These are phyloP conservation scores for Oryzias javanicus DNA, from an alignment of 2,113 vertebrate species.

Conservation along the genomic window DNA sequence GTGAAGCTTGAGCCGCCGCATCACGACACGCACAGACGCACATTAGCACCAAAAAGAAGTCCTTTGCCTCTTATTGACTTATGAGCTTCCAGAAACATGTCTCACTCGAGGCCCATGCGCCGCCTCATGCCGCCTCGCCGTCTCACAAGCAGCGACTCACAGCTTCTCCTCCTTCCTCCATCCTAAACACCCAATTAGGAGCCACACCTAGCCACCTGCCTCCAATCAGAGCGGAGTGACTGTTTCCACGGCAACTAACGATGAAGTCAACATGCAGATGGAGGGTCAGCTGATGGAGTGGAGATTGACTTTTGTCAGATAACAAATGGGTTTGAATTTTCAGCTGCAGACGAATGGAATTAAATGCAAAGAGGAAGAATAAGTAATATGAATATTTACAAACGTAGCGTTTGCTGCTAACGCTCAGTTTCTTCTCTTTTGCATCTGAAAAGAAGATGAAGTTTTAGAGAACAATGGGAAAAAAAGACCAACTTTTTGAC, in stretches of 20 bases:
- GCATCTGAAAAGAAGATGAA: no score
- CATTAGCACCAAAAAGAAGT: conserved; percentile 39
- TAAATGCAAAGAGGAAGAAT: conserved; percentile 3
- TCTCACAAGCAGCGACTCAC: conserved; percentile 13
- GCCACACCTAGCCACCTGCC: conserved; percentile 69
- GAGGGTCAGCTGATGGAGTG: conserved; percentile 24
- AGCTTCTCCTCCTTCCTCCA: conserved; percentile 54
- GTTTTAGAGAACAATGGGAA: no score
- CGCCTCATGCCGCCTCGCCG: conserved; percentile 21
- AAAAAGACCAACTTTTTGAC: no score
- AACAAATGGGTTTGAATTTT: conserved; percentile 15
- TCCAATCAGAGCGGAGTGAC: conserved; percentile 59
- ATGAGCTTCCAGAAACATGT: conserved; percentile 30
- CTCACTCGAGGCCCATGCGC: conserved; percentile 20
- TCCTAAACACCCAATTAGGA: conserved; percentile 66
- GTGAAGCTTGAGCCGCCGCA: conserved; percentile 22
- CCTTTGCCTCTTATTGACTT: conserved; percentile 42
- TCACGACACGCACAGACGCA: conserved; percentile 20
- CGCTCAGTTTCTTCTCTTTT: no score
- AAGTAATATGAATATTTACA: background rate
- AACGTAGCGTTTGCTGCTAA: no score
- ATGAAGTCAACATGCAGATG: conserved; percentile 19
- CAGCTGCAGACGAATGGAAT: background rate
- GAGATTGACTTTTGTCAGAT: conserved; percentile 11
- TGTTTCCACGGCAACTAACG: conserved; percentile 43